Percentiles rank a stretch among this genome's conserved stretches.
Evolutionary conservation across 2,797 vertebrate genomes (phyloP).

Genomic region (Poecilia wingei): DNA sequence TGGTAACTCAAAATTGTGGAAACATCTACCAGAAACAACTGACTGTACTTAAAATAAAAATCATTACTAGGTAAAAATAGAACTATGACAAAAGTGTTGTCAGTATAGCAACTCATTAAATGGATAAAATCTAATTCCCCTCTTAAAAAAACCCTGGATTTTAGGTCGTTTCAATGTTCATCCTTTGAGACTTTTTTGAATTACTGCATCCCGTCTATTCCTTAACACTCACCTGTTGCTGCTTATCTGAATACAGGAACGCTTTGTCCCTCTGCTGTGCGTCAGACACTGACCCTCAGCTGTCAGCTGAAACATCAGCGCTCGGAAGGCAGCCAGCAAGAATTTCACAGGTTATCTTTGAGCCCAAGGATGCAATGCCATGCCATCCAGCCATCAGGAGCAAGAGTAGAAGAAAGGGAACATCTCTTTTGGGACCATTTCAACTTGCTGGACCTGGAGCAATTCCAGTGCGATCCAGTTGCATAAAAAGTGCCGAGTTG

Average conservation of each 20-base stretch:
- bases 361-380: conserved; percentile 41
- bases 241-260: conserved; percentile 18
- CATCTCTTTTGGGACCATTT: not conserved
- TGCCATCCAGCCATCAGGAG: conserved; percentile 28
- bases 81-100: not conserved
- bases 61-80: not conserved
- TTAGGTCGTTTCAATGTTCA: not conserved
- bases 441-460: not conserved
- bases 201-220: not conserved
- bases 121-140: not conserved
- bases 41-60: not conserved
- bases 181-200: not conserved
- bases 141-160: not conserved
- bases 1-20: not conserved
- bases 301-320: conserved; percentile 21
- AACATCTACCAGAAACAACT: not conserved
- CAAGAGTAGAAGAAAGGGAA: conserved; percentile 17
- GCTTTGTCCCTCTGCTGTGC: conserved; percentile 15
- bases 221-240: conserved; percentile 38
- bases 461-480: too few species aligned
- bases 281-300: conserved; percentile 41
- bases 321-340: conserved; percentile 35
- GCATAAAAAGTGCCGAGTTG: too few species aligned
- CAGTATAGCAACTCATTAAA: not conserved
- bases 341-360: conserved; percentile 72